phyloP scores from a whole-genome alignment of 1,140 invertebrate genomes.

The Drosophila pachea region DNA sequence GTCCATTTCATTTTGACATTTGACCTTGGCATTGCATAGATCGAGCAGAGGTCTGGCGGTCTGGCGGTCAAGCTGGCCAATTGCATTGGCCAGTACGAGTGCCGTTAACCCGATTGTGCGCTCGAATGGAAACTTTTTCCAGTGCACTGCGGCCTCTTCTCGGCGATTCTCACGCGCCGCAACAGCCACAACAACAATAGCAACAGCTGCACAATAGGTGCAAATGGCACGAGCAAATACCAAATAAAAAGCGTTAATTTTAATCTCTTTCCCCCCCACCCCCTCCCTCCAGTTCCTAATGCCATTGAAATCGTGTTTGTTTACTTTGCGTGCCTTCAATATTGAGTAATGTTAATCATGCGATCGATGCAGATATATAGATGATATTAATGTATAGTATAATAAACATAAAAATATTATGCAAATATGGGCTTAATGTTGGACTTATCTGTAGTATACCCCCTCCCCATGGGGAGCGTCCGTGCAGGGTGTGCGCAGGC shows the following conservation, averaged over 20 bases:
- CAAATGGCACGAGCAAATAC: constrained; percentile 51
- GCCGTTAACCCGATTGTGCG: constrained; percentile 45
- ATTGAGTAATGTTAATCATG: constrained; percentile 69
- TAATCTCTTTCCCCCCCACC: constrained; percentile 12
- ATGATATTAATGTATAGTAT: no score
- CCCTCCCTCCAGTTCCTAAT: no score
- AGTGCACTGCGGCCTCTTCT: constrained; percentile 6
- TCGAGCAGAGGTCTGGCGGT: no score
- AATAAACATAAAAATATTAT: constrained; percentile 14
- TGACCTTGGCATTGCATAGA: constrained; percentile 28
- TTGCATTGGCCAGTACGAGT: constrained; percentile 29
- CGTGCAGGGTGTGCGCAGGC: constrained; percentile 1
- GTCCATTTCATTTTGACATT: neutral
- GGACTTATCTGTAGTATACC: neutral
- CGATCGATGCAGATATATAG: constrained; percentile 21
- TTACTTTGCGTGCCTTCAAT: constrained; percentile 49
- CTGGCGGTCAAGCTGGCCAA: constrained; percentile 29
- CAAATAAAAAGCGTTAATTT: constrained; percentile 63
- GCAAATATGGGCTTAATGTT: constrained; percentile 50
- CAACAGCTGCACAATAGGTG: constrained; percentile 40
- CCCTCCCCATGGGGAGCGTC: constrained; percentile 6
- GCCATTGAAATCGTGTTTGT: constrained; percentile 30
- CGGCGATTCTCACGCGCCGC: constrained; percentile 6
- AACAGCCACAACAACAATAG: neutral
- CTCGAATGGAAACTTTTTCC: constrained; percentile 57